Percentiles rank a stretch among this genome's conserved stretches.
These are phyloP conservation scores for Polymixis flavicincta DNA, from an alignment of 2,888 invertebrate genomes.

Conservation along the genomic window DNA sequence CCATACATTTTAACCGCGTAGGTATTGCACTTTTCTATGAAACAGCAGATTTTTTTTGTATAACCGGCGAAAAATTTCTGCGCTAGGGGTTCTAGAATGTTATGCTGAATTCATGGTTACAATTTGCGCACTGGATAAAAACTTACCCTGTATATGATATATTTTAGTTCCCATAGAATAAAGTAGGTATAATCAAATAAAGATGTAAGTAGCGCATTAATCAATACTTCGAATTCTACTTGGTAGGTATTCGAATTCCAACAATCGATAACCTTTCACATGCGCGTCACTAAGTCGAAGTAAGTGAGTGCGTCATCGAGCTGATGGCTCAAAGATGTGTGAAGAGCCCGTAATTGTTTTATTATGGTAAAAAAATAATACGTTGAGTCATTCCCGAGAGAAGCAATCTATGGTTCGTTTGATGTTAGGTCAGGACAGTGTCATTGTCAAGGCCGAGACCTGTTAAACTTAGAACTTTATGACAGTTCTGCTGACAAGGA, in stretches of 20 bases:
- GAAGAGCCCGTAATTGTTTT: conserved; percentile 73
- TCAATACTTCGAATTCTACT: conserved; percentile 18
- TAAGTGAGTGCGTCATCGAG: conserved; percentile 61
- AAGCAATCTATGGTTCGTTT: conserved; percentile 48
- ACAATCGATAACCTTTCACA: conserved; percentile 57
- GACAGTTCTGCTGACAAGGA: not conserved
- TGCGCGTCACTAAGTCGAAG: conserved; percentile 57
- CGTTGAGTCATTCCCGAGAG: conserved; percentile 62
- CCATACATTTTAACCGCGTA: too few relatives aligned
- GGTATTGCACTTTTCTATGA: too few relatives aligned
- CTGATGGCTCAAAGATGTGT: conserved; percentile 68
- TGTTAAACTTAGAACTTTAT: not conserved
- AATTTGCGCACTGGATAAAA: too few relatives aligned
- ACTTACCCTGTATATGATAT: too few relatives aligned
- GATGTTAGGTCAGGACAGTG: conserved; percentile 22
- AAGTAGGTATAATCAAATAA: not conserved
- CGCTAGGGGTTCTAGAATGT: too few relatives aligned
- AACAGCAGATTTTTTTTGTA: too few relatives aligned
- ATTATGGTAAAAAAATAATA: conserved; percentile 73
- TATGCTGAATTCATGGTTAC: too few relatives aligned
- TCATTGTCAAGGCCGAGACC: conserved; percentile 31
- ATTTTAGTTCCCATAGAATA: not conserved
- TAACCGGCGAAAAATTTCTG: too few relatives aligned
- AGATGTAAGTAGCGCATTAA: conserved; percentile 5
- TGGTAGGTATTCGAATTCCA: conserved; percentile 24